phyloP scores from a whole-genome alignment of 2,888 invertebrate genomes.

The Mesorhabditis belari region DNA sequence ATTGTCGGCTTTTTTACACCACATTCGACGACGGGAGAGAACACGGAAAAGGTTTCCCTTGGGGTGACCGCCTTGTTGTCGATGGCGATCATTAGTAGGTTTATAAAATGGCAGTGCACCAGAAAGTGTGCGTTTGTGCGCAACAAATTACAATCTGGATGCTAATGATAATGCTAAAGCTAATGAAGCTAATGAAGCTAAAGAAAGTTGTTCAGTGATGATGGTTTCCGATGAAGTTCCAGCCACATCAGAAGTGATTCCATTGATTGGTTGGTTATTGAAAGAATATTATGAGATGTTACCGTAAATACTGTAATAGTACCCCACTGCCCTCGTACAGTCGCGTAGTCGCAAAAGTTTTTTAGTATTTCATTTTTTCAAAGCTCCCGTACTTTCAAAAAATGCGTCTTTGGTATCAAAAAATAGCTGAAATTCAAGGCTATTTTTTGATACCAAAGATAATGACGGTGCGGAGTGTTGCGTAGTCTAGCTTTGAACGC shows the following conservation, averaged over 20 bases:
- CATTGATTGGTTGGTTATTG: constrained; percentile 33
- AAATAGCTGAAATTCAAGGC: too few species aligned
- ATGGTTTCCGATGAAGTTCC: constrained; percentile 48
- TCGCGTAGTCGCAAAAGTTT: too few species aligned
- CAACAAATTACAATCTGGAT: too few species aligned
- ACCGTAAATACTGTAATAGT: too few species aligned
- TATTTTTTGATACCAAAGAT: too few species aligned
- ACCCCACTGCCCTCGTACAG: too few species aligned
- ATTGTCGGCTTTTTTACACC: constrained; percentile 52
- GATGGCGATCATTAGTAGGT: constrained; percentile 46
- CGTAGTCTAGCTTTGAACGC: too few species aligned
- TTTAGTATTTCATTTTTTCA: too few species aligned
- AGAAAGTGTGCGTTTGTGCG: not conserved
- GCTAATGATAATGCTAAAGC: too few species aligned
- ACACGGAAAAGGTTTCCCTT: constrained; percentile 49
- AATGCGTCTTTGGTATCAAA: too few species aligned
- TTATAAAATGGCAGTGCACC: not conserved
- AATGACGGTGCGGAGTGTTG: too few species aligned
- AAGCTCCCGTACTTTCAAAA: too few species aligned
- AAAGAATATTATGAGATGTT: not conserved
- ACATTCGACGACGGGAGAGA: constrained; percentile 50
- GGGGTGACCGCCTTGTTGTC: constrained; percentile 51
- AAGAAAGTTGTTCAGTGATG: constrained; percentile 34
- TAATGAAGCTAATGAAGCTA: not conserved
- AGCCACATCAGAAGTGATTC: constrained; percentile 48